phyloP scores from a whole-genome alignment of 1,140 invertebrate genomes.

The Drosophila nebulosa region DNA sequence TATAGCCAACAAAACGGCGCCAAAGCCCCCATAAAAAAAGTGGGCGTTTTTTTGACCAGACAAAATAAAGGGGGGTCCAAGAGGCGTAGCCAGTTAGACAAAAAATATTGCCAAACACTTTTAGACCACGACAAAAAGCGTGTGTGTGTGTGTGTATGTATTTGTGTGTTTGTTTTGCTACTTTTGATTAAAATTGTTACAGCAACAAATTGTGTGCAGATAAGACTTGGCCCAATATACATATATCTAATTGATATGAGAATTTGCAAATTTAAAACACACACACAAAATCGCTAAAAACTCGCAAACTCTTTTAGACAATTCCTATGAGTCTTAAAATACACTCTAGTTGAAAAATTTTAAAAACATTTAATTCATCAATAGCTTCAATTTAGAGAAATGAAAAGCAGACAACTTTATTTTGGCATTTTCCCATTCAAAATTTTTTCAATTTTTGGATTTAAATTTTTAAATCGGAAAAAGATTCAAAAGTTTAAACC shows the following conservation, averaged over 20 bases:
- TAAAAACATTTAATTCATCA: no score
- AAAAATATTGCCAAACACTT: constrained; percentile 37
- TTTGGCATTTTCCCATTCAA: no score
- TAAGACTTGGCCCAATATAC: not conserved
- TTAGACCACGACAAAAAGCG: constrained; percentile 13
- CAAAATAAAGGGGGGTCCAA: constrained; percentile 2
- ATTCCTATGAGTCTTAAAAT: not conserved
- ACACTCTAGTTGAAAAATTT: not conserved
- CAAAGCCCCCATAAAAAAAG: constrained; percentile 7
- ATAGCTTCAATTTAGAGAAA: no score
- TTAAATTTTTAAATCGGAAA: no score
- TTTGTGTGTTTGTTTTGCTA: not conserved
- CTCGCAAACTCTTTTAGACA: not conserved
- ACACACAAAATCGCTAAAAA: not conserved
- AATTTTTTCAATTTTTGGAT: no score
- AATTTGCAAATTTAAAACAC: not conserved
- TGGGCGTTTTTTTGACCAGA: not conserved
- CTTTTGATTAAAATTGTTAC: constrained; percentile 25
- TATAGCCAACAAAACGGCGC: not conserved
- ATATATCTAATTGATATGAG: not conserved
- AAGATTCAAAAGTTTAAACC: no score
- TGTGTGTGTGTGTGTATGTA: constrained; percentile 14
- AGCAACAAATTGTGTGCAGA: constrained; percentile 10
- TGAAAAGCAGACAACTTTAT: no score
- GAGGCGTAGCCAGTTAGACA: constrained; percentile 6